Evolutionary conservation across 2,113 vertebrate genomes (phyloP), one percentile per base, ranked within the genome.

Genomic region (Smithornis capensis): DNA sequence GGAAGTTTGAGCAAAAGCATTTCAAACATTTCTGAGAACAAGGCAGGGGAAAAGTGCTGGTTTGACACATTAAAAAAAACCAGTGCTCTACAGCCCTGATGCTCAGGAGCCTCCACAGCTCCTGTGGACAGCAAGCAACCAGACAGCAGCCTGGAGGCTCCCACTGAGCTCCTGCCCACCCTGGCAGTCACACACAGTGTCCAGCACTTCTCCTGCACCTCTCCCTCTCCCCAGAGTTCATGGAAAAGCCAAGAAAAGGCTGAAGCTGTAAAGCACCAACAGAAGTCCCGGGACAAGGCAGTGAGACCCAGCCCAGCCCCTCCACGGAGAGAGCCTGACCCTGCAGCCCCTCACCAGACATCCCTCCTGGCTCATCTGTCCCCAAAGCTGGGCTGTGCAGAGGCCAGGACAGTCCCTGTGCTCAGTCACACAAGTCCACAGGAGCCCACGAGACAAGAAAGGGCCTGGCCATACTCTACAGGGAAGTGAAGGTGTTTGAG

Each of bases 101-200:
- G 10, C 63, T 47, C 60, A 15, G 40, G 62, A 63, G n/a, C 12
- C 15, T 44, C 19, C 35, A 1, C 27, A 31, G 16, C 18, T 10
- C 57, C 82, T 6, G 47, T 5, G 13, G 60, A 6, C 2, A 0
- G 18, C 0, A 1, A 35, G 62, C 33, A n/a, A 68, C n/a, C 0
- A 0, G 64, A 0, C 53, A 33, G 75, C 55, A 4, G 45, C 50
- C 29, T 52, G 14, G 0, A 14, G 40, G 24, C 18, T 14, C 55
- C 23, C 63, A 14, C 8, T 0, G 9, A 62, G 53, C 42, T 40
- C 67, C 68, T 7, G 47, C 40, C 28, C 14, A 13, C 38, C 7
- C 77, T 21, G 27, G 19, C 44, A 53, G 57, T 25, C 44, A 6
- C 47, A 44, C 37, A 3, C 14, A 17, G 52, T 2, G 12, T 6